These are phyloP conservation scores for Paedocypris sp. DNA, from an alignment of 2,113 vertebrate genomes.

Conservation along the genomic window DNA sequence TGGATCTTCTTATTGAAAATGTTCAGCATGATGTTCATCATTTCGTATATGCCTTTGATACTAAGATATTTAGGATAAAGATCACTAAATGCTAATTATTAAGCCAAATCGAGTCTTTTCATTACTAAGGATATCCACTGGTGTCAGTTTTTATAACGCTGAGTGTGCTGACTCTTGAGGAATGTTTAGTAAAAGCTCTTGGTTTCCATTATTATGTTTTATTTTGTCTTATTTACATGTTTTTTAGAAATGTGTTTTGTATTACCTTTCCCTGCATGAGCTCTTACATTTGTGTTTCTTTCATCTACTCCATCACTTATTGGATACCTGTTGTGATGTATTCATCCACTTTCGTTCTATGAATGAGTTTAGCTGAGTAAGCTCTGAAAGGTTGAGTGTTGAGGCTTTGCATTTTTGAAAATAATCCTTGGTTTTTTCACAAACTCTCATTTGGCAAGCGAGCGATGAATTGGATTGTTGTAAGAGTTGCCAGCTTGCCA, in stretches of 20 bases:
- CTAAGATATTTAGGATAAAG: too few relatives aligned
- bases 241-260: not conserved
- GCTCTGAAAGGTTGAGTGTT: not conserved
- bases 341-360: constrained; percentile 18
- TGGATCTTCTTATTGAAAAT: too few relatives aligned
- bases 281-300: not conserved
- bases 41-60: too few relatives aligned
- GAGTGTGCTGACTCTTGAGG: too few relatives aligned
- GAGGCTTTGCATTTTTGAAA: constrained; percentile 18
- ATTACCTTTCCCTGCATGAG: not conserved
- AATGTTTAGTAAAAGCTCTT: not conserved
- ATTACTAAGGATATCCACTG: too few relatives aligned
- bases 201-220: not conserved
- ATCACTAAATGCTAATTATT: too few relatives aligned
- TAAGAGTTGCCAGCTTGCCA: constrained; percentile 16
- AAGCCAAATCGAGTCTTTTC: too few relatives aligned
- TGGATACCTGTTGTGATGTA: constrained; percentile 6
- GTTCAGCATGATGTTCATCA: too few relatives aligned
- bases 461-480: constrained; percentile 3
- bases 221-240: not conserved
- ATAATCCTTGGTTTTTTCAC: constrained; percentile 32
- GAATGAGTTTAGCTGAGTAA: constrained; percentile 25
- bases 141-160: too few relatives aligned
- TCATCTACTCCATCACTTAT: not conserved
- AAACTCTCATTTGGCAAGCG: constrained; percentile 29